A percentile compares a stretch with the other conserved stretches of the same genome.
Conservation (phyloP, 2,888 invertebrate genomes). For the Eupithecia dodoneata region DNA sequence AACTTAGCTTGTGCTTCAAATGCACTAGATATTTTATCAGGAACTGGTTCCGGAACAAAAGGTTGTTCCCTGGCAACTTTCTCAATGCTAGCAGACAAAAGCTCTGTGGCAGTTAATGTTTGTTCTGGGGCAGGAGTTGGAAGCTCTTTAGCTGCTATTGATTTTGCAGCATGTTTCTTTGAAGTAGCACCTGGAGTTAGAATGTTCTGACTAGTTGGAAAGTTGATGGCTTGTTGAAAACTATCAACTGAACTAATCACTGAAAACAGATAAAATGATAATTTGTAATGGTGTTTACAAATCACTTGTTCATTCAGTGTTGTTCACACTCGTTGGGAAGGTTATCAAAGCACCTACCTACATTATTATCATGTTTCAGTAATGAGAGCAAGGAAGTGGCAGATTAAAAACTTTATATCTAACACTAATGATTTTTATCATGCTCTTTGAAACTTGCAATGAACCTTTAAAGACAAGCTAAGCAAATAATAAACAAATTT, state of each 20-base stretch:
- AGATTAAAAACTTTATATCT: background rate
- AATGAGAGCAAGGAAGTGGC: background rate
- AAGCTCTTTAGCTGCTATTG: slow-evolving; percentile 55
- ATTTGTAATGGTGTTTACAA: background rate
- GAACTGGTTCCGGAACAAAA: slow-evolving; percentile 45
- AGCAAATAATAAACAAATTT: background rate
- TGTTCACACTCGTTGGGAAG: background rate
- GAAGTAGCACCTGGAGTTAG: slow-evolving; percentile 46
- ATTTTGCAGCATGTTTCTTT: slow-evolving; percentile 36
- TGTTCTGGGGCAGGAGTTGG: slow-evolving; percentile 52
- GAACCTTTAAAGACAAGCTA: background rate
- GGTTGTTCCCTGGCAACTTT: slow-evolving; percentile 71
- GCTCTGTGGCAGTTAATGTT: slow-evolving; percentile 69
- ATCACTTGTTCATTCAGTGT: background rate
- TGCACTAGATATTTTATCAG: slow-evolving; percentile 65
- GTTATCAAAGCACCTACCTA: slow-evolving; percentile 2
- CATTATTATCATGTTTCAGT: background rate
- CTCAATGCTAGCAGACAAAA: slow-evolving; percentile 76
- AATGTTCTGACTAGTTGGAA: slow-evolving; percentile 75
- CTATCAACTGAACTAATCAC: slow-evolving; percentile 77
- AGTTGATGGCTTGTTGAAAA: slow-evolving; percentile 69
- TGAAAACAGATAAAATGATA: slow-evolving; percentile 56
- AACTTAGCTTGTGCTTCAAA: slow-evolving; percentile 78
- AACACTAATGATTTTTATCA: background rate
- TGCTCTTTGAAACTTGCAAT: background rate